Conservation (phyloP, 2,113 vertebrate species). For the Istiophorus platypterus region DNA sequence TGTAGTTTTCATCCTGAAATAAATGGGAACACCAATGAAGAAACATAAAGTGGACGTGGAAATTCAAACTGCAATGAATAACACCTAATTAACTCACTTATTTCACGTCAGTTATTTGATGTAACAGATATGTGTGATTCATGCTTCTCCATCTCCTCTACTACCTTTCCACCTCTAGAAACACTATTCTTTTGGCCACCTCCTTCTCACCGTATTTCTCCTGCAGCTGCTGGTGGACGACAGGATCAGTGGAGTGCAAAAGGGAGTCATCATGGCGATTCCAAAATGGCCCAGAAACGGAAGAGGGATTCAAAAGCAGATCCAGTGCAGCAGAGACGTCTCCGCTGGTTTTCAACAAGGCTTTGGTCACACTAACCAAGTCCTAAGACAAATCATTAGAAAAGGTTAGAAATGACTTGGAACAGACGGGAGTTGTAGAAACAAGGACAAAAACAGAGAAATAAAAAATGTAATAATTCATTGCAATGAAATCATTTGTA, state of each 20-base stretch:
- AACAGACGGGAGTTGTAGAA: neutral
- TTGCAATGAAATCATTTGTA: neutral
- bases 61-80: neutral
- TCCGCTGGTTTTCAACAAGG: slow-evolving; percentile 91
- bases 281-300: slow-evolving; percentile 64
- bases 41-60: neutral
- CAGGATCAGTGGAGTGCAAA: slow-evolving; percentile 61
- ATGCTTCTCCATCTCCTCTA: neutral
- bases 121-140: neutral
- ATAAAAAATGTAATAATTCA: neutral
- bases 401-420: neutral
- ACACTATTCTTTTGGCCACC: slow-evolving; percentile 74
- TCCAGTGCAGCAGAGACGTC: slow-evolving; percentile 84
- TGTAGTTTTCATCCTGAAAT: neutral
- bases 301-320: slow-evolving; percentile 77
- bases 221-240: slow-evolving; percentile 50
- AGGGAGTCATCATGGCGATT: slow-evolving; percentile 68
- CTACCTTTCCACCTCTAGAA: slow-evolving; percentile 71
- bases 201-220: slow-evolving; percentile 75
- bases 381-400: slow-evolving; percentile 59
- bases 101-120: neutral
- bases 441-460: neutral
- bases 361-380: slow-evolving; percentile 88
- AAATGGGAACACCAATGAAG: neutral
- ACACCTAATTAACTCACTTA: neutral